Percentiles rank a stretch among this genome's conserved stretches.
These are phyloP conservation scores for Eciton burchellii DNA, from an alignment of 1,140 invertebrate species.

Conservation along the genomic window DNA sequence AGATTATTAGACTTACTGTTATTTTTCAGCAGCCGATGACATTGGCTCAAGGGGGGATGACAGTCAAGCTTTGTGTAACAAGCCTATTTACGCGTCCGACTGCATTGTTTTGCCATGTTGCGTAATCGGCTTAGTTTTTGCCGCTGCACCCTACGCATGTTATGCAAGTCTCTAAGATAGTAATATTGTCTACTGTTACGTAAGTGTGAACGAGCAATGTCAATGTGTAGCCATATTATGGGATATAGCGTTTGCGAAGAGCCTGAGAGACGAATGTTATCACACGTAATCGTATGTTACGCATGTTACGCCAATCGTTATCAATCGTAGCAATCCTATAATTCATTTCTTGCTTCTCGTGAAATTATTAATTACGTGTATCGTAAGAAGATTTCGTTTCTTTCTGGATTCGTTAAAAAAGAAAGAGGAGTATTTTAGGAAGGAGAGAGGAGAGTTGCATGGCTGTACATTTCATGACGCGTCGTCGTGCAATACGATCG, in stretches of 20 bases:
- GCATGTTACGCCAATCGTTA: neutral
- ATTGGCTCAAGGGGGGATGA: neutral
- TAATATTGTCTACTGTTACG: conserved; percentile 11
- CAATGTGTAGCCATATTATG: neutral
- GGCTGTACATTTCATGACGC: too few relatives aligned
- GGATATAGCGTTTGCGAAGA: neutral
- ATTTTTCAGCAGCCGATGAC: too few relatives aligned
- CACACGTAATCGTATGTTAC: neutral
- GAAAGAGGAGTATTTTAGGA: too few relatives aligned
- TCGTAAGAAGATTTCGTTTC: too few relatives aligned
- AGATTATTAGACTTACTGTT: too few relatives aligned
- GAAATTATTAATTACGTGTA: too few relatives aligned
- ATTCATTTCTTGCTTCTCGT: neutral
- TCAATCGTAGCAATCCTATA: neutral
- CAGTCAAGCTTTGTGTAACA: neutral
- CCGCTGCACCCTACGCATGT: neutral
- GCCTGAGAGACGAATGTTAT: neutral
- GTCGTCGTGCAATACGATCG: too few relatives aligned
- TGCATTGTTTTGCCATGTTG: neutral
- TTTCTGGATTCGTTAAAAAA: too few relatives aligned
- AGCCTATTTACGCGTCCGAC: neutral
- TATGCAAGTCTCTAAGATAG: conserved; percentile 12
- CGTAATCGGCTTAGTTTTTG: conserved; percentile 14
- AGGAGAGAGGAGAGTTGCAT: too few relatives aligned
- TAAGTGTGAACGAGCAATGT: conserved; percentile 3